These are phyloP conservation scores for Caenorhabditis virilis DNA, from an alignment of 2,888 invertebrate genomes.

Conservation along the genomic window DNA sequence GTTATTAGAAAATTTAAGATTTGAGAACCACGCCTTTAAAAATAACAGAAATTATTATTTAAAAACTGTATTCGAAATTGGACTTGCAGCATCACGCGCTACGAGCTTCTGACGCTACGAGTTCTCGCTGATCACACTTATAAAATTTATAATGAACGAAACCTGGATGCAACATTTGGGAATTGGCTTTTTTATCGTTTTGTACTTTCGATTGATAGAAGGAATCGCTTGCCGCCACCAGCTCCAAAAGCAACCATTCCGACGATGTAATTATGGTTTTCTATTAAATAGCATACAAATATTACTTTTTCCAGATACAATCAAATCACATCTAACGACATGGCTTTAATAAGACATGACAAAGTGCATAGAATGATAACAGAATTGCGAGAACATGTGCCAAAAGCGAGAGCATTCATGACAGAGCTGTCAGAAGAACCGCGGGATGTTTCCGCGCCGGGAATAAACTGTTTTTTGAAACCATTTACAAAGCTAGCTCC, in stretches of 20 bases:
- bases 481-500: slow-evolving; percentile 32
- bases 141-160: slow-evolving; percentile 30
- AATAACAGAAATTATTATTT: not conserved
- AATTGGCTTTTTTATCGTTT: slow-evolving; percentile 46
- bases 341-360: slow-evolving; percentile 19
- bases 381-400: slow-evolving; percentile 24
- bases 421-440: slow-evolving; percentile 23
- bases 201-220: slow-evolving; percentile 25
- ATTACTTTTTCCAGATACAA: slow-evolving; percentile 10
- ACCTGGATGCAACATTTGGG: slow-evolving; percentile 40
- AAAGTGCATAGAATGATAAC: slow-evolving; percentile 29
- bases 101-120: slow-evolving; percentile 36
- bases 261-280: slow-evolving; percentile 15
- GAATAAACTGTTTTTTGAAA: slow-evolving; percentile 25
- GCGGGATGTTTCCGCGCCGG: slow-evolving; percentile 19
- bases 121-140: slow-evolving; percentile 35
- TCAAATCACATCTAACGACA: slow-evolving; percentile 23
- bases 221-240: slow-evolving; percentile 46
- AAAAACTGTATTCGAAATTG: too few relatives aligned
- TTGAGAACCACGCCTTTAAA: too few relatives aligned
- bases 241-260: slow-evolving; percentile 58
- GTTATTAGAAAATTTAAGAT: too few relatives aligned
- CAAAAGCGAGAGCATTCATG: slow-evolving; percentile 28
- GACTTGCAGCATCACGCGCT: slow-evolving; percentile 24
- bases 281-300: not conserved